These are phyloP conservation scores for Brachylomia viminalis DNA, from an alignment of 2,888 invertebrate species.

Conservation along the genomic window DNA sequence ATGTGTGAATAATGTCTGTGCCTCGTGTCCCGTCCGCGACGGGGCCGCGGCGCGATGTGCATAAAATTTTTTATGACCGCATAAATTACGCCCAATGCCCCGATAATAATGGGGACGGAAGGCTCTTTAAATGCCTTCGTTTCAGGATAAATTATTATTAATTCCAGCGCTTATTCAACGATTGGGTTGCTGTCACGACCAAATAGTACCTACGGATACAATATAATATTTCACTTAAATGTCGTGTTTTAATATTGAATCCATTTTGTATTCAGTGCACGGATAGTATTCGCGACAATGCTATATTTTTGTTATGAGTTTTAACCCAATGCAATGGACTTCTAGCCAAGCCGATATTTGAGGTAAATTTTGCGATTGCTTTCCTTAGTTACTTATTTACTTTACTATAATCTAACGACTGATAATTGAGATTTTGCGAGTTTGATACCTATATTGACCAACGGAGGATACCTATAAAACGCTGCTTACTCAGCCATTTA, in stretches of 20 bases:
- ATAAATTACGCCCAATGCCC: conserved; percentile 64
- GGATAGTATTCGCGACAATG: conserved; percentile 36
- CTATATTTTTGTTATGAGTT: conserved; percentile 38
- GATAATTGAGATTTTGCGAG: not conserved
- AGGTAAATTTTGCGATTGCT: not conserved
- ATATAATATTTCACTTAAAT: conserved; percentile 44
- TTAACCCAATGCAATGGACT: conserved; percentile 5
- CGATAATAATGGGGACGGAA: conserved; percentile 63
- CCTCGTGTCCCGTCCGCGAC: conserved; percentile 3
- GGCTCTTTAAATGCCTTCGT: conserved; percentile 63
- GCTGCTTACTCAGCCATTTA: conserved; percentile 5
- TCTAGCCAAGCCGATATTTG: not conserved
- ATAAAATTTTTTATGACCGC: conserved; percentile 64
- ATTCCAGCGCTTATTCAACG: conserved; percentile 59
- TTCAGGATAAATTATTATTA: conserved; percentile 65
- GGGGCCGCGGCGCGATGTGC: conserved; percentile 37
- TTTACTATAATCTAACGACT: not conserved
- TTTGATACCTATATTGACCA: not conserved
- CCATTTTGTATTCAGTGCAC: conserved; percentile 46
- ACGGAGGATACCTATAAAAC: not conserved
- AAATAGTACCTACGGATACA: conserved; percentile 46
- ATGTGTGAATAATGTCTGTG: conserved; percentile 38
- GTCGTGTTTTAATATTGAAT: conserved; percentile 48
- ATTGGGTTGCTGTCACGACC: conserved; percentile 54
- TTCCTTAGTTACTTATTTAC: not conserved